phyloP scores from a whole-genome alignment of 2,113 vertebrate species.

The Aegithalos caudatus region DNA sequence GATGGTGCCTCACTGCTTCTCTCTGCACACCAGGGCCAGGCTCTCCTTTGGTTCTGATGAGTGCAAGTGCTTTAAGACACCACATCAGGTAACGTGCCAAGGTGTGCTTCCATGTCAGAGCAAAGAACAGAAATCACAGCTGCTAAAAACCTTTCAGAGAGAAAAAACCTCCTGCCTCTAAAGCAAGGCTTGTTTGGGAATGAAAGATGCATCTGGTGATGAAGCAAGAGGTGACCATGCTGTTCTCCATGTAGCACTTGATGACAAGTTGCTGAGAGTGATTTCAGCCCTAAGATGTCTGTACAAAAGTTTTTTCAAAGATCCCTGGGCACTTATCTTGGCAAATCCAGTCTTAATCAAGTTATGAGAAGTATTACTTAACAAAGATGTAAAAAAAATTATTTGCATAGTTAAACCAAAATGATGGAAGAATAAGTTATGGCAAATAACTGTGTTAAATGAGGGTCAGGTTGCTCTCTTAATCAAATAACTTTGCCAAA shows the following conservation, averaged over 20 bases:
- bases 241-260: not conserved
- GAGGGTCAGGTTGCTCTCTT: constrained; percentile 76
- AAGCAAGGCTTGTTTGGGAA: not conserved
- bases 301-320: not conserved
- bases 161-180: not conserved
- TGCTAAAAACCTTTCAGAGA: not conserved
- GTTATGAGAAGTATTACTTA: constrained; percentile 1
- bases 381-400: constrained; percentile 3
- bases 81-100: rapidly evolving
- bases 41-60: not conserved
- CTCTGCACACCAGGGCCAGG: not conserved
- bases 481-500: constrained; percentile 78
- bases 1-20: rapidly evolving
- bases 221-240: not conserved
- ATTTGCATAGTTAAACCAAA: constrained; percentile 63
- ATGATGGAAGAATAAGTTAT: constrained; percentile 61
- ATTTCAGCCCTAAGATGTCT: not conserved
- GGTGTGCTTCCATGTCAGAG: not conserved
- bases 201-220: not conserved
- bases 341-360: constrained; percentile 28
- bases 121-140: not conserved
- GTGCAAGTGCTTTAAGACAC: not conserved
- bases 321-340: not conserved
- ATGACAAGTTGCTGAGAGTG: not conserved
- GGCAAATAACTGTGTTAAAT: constrained; percentile 65